A percentile compares a stretch with the other conserved stretches of the same genome.
These are phyloP conservation scores for Physeter macrocephalus DNA, from an alignment of 2,113 vertebrate species.

Conservation along the genomic window DNA sequence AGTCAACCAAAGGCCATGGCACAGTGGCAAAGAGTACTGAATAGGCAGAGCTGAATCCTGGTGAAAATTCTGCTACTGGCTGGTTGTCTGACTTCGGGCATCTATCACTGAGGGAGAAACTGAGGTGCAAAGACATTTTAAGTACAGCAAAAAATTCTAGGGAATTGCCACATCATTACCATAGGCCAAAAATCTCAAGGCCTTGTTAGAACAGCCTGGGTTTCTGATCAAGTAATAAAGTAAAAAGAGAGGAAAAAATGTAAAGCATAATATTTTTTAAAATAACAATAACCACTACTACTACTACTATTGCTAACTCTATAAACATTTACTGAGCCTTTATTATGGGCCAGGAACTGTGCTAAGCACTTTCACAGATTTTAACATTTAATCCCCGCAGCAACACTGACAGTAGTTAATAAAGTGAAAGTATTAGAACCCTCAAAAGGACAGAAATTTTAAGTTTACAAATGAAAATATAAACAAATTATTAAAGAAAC, in stretches of 20 bases:
- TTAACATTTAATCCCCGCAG: not conserved
- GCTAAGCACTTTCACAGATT: not conserved
- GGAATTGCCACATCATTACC: not conserved
- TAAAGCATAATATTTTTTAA: not conserved
- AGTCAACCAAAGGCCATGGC: not conserved
- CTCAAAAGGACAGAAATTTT: constrained; percentile 18
- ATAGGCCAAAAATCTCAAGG: constrained; percentile 9
- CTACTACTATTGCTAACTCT: not conserved
- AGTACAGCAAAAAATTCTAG: constrained; percentile 8
- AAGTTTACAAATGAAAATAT: constrained; percentile 26
- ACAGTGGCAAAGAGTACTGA: not conserved
- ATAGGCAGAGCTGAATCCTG: not conserved
- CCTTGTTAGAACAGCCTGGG: not conserved
- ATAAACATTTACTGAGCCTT: constrained; percentile 3
- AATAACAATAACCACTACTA: not conserved
- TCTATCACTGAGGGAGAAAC: constrained; percentile 3
- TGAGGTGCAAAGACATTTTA: constrained; percentile 2
- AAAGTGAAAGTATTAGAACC: not conserved
- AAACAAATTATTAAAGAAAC: constrained; percentile 9
- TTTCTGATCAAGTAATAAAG: constrained; percentile 34
- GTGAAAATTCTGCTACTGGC: not conserved
- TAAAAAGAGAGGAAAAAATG: not conserved
- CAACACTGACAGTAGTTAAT: not conserved
- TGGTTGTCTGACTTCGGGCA: not conserved
- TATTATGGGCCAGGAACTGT: not conserved